Evolutionary conservation across 2,888 invertebrate genomes (phyloP), one percentile per base, ranked within the genome.

Genomic region (Tinea trinotella): DNA sequence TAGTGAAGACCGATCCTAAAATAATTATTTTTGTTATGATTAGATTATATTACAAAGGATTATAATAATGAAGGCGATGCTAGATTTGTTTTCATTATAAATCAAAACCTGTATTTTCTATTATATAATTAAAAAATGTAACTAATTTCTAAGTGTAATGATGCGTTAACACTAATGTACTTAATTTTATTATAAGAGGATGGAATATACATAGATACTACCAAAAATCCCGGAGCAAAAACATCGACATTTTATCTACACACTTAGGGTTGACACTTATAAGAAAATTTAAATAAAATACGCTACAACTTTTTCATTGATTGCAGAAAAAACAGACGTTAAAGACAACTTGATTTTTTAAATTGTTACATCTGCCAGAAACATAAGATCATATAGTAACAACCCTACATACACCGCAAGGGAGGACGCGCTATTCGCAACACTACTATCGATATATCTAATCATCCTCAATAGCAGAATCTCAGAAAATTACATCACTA

Each of bases 401-500:
- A 24, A 24, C 5, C 9, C 9, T 24, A 5, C 9, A 24, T 9
- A 24, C 24, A 40, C 15, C 40, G 40, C 40, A 40, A 3, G 15
- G 3, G 30, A 30, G 30, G 30, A 40, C 13, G 15, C 35, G 35
- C 35, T 35, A 35, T 7, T 10, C 35, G 35, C n/a, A 4, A 4
- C 15, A 40, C 40, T 40, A 40, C 40, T 40, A 40, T 40, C 40
- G 40, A 40, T 13, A n/a, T n/a, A 40, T 40, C 40, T 15, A 15
- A 30, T 13, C 40, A 4, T 40, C 4, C 40, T 4, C 13, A 40
- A 30, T 30, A 30, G 30, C 30, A 30, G 3, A 30, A 30, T 15
- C 40, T 40, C 40, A 12, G n/a, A 30, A 40, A 40, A 40, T 40
- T 40, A 40, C 40, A 40, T 15, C 40, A 40, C 40, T 40, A 40